Conservation (phyloP, 92 coral and sea anemone species). For the Zoanthus solanderi region DNA sequence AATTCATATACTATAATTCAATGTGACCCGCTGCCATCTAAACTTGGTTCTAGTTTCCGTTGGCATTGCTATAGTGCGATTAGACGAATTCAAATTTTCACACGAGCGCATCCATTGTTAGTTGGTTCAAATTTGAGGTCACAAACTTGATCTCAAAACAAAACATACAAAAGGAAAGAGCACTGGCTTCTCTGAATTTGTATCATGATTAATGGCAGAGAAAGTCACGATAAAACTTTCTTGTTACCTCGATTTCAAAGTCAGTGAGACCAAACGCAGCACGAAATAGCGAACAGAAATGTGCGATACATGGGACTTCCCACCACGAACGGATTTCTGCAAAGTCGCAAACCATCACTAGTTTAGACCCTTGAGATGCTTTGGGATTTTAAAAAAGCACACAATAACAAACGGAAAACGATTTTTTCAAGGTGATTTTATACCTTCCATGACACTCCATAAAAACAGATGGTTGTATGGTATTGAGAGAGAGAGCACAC, state of each 20-base stretch:
- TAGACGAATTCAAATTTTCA: conserved; percentile 69
- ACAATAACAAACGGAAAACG: conserved; percentile 68
- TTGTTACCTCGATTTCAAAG: conserved; percentile 98
- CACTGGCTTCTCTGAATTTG: conserved; percentile 24
- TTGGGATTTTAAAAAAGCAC: conserved; percentile 60
- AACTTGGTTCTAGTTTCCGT: conserved; percentile 33
- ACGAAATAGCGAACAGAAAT: conserved; percentile 98
- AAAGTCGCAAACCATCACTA: conserved; percentile 69
- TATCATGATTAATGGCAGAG: conserved; percentile 8
- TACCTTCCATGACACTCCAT: conserved; percentile 98
- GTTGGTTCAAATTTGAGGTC: conserved; percentile 25
- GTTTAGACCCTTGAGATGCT: conserved; percentile 69
- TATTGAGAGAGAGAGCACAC: conserved; percentile 73
- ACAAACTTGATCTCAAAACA: conserved; percentile 39
- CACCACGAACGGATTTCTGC: conserved; percentile 99
- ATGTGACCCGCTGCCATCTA: conserved; percentile 55
- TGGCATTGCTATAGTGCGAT: conserved; percentile 32
- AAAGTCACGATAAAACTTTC: conserved; percentile 12
- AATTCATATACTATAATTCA: conserved; percentile 31
- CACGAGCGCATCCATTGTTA: conserved; percentile 3
- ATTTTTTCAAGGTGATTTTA: conserved; percentile 67
- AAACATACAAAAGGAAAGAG: conserved; percentile 11
- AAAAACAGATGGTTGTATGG: conserved; percentile 94
- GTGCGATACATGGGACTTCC: conserved; percentile 99
- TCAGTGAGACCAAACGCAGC: conserved; percentile 99